These are phyloP conservation scores for Cartodere bifasciata DNA, from an alignment of 2,888 invertebrate genomes.

Conservation along the genomic window DNA sequence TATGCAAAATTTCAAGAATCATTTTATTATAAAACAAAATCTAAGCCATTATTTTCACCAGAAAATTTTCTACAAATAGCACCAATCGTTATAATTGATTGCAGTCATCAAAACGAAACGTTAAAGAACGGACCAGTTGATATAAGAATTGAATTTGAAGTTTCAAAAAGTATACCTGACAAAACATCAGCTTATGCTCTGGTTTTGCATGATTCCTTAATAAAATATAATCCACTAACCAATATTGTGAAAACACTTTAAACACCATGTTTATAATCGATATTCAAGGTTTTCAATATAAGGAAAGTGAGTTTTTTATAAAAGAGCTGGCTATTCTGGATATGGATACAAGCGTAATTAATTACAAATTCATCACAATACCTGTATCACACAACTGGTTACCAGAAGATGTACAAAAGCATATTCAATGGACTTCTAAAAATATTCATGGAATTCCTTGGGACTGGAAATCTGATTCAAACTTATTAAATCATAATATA, in stretches of 20 bases:
- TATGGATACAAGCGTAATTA: too few relatives aligned
- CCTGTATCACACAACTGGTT: too few relatives aligned
- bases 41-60: conserved; percentile 18
- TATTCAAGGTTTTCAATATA: too few relatives aligned
- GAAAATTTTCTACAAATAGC: conserved; percentile 17
- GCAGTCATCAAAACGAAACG: conserved; percentile 20
- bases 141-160: conserved; percentile 21
- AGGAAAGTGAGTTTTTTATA: too few relatives aligned
- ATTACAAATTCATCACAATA: too few relatives aligned
- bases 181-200: conserved; percentile 20
- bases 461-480: too few relatives aligned
- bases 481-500: too few relatives aligned
- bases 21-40: conserved; percentile 26
- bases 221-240: conserved; percentile 18
- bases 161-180: conserved; percentile 15
- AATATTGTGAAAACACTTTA: conserved; percentile 11
- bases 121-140: conserved; percentile 20
- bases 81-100: conserved; percentile 21
- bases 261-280: neutral
- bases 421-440: too few relatives aligned
- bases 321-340: too few relatives aligned
- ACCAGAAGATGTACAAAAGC: too few relatives aligned
- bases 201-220: conserved; percentile 17
- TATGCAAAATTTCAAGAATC: conserved; percentile 19
- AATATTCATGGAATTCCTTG: too few relatives aligned